These are phyloP conservation scores for Phylloscopus collybita DNA, from an alignment of 2,797 vertebrate genomes.

Conservation along the genomic window DNA sequence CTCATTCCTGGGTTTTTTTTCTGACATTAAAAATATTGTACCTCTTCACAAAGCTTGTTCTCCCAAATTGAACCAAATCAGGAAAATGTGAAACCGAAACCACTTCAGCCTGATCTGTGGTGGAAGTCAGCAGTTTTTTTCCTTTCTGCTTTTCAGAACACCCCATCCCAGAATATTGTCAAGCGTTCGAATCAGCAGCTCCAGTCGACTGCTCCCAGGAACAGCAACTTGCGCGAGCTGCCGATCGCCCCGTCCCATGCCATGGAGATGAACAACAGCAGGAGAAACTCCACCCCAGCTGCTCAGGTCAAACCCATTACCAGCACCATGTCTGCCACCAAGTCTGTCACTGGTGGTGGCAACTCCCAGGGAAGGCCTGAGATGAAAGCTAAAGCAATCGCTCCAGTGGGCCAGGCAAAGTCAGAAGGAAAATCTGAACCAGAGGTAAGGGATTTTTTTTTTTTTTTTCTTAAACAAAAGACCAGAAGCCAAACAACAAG, in stretches of 20 bases:
- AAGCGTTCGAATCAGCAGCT: conserved; percentile 85
- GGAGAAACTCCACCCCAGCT: conserved; percentile 75
- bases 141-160: conserved; percentile 73
- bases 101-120: not conserved
- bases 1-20: not conserved
- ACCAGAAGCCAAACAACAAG: accelerated
- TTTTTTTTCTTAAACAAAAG: not conserved
- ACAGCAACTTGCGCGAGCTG: conserved; percentile 94
- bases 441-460: conserved; percentile 68
- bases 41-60: not conserved
- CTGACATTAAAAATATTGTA: not conserved
- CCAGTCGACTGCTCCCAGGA: conserved; percentile 83
- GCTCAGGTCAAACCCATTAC: conserved; percentile 82
- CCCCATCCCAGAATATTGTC: conserved; percentile 78
- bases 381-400: conserved; percentile 73
- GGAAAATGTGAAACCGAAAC: not conserved
- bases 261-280: conserved; percentile 74
- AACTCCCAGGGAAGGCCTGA: conserved; percentile 75
- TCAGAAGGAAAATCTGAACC: conserved; percentile 71
- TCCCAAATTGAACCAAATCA: not conserved
- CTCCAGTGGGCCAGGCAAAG: conserved; percentile 64
- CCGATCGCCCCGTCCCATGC: conserved; percentile 88
- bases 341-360: conserved; percentile 16
- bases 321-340: conserved; percentile 48
- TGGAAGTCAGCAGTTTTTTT: not conserved